These are phyloP conservation scores for Astreopora myriophthalma DNA, from an alignment of 64 coral and sea anemone genomes.

Conservation along the genomic window DNA sequence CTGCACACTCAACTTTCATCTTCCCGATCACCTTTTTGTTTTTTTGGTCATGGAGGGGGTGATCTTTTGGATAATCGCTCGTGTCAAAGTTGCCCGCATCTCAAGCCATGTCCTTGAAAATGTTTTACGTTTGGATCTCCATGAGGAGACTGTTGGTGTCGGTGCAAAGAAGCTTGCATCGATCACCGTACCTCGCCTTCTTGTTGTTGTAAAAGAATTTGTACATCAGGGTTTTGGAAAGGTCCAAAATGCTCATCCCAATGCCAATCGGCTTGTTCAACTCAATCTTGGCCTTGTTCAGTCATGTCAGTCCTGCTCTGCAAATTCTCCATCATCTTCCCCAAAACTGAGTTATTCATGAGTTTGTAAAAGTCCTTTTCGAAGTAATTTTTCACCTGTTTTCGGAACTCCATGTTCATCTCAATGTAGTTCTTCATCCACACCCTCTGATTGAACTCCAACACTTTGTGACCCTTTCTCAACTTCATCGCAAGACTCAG, in stretches of 20 bases:
- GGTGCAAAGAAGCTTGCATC: background rate
- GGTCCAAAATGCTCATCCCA: background rate
- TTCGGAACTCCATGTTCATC: background rate
- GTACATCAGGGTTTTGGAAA: background rate
- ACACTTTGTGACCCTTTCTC: background rate
- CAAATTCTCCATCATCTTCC: background rate
- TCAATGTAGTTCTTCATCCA: background rate
- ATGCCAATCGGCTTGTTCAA: background rate
- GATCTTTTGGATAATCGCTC: background rate
- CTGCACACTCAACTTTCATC: constrained; percentile 46
- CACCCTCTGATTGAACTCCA: background rate
- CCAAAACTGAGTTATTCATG: background rate
- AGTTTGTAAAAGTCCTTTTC: constrained; percentile 1
- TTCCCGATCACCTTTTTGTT: constrained; percentile 53
- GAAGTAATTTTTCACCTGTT: background rate
- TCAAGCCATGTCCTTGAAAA: background rate
- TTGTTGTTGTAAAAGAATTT: background rate
- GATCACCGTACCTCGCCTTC: background rate
- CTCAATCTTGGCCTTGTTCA: background rate
- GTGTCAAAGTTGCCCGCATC: background rate
- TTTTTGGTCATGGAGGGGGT: background rate
- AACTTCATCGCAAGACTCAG: background rate
- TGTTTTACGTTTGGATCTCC: background rate
- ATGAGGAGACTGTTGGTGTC: constrained; percentile 30
- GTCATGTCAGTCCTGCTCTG: background rate